A percentile compares a stretch with the other conserved stretches of the same genome.
Evolutionary conservation across 2,888 invertebrate species (phyloP).

Genomic region (Phyllotreta striolata): DNA sequence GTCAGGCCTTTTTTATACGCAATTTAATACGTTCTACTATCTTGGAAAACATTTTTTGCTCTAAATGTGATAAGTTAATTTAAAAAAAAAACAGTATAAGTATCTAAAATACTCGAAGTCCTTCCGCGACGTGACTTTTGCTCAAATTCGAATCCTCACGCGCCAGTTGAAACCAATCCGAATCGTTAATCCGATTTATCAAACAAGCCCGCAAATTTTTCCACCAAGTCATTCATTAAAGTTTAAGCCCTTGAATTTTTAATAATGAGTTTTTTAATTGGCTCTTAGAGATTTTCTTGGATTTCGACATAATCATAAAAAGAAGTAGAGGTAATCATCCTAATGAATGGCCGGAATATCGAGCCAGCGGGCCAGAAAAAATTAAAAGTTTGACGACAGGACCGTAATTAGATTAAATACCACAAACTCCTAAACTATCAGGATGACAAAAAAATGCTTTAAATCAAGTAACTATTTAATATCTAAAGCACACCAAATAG

Average conservation of each 20-base stretch:
- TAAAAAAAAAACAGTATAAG: no score
- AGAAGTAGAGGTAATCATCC: conserved; percentile 26
- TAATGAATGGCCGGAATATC: conserved; percentile 32
- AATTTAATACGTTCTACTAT: neutral
- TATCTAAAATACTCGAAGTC: no score
- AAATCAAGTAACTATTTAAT: no score
- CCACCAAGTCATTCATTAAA: conserved; percentile 16
- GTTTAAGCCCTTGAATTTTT: conserved; percentile 18
- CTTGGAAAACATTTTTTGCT: neutral
- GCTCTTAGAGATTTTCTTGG: conserved; percentile 14
- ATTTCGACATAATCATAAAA: conserved; percentile 32
- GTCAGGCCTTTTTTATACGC: neutral
- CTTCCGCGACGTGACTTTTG: no score
- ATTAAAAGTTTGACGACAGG: conserved; percentile 37
- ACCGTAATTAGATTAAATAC: conserved; percentile 2
- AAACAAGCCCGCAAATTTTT: conserved; percentile 20
- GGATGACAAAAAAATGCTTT: no score
- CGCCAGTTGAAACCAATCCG: conserved; percentile 1
- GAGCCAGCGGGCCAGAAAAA: conserved; percentile 21
- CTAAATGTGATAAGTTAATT: no score
- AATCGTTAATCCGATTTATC: conserved; percentile 19
- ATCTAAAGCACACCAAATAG: no score
- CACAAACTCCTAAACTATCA: no score
- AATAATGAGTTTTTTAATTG: conserved; percentile 28
- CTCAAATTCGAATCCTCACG: neutral